Evolutionary conservation across 2,797 vertebrate species (phyloP).

Genomic region (Naso thynnoides): DNA sequence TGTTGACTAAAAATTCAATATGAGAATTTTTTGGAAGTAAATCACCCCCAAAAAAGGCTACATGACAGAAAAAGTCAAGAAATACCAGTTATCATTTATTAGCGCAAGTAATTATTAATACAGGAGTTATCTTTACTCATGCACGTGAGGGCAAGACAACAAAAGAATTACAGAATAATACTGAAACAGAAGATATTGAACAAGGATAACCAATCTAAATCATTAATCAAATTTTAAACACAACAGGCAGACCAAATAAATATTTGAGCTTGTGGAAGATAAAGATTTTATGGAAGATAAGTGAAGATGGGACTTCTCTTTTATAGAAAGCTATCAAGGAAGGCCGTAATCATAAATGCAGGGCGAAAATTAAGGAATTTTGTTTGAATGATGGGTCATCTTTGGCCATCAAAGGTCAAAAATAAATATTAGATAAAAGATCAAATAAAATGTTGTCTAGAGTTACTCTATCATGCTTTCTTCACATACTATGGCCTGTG

Average conservation of each 20-base stretch:
- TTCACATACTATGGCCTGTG: not conserved
- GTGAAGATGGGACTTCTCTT: not conserved
- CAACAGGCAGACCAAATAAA: not conserved
- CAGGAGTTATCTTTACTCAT: conserved; percentile 2
- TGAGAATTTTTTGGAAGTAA: not conserved
- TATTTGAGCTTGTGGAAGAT: not conserved
- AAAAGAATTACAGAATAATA: not conserved
- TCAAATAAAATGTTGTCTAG: not conserved
- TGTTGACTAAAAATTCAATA: not conserved
- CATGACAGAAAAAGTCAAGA: not conserved
- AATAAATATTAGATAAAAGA: not conserved
- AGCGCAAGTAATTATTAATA: conserved; percentile 16
- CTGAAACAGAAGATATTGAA: no score
- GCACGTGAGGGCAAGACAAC: not conserved
- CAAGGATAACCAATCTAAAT: no score
- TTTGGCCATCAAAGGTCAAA: not conserved
- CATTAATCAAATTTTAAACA: not conserved
- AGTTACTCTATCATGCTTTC: not conserved
- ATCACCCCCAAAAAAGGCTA: not conserved
- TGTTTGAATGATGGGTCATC: no score
- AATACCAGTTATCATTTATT: conserved; percentile 2
- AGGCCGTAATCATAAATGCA: not conserved
- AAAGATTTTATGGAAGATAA: not conserved
- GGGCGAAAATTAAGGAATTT: not conserved
- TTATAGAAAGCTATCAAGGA: not conserved